Evolutionary conservation across 2,113 vertebrate genomes (phyloP).

Genomic region (Channa maculata): DNA sequence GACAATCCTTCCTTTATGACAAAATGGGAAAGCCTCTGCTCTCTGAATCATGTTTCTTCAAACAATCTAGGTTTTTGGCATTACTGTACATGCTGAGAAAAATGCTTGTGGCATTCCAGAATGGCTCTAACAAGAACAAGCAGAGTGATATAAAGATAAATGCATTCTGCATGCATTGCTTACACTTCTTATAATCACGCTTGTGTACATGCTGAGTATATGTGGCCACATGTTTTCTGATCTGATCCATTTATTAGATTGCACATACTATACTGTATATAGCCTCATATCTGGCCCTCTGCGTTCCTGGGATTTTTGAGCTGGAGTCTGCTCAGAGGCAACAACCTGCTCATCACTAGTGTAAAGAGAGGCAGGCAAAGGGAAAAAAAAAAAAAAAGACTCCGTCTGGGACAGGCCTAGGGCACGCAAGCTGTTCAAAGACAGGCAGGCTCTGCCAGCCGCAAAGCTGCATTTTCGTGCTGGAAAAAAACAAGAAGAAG

Average conservation of each 20-base stretch:
- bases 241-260: slow-evolving; percentile 23
- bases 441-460: slow-evolving; percentile 66
- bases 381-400: slow-evolving; percentile 24
- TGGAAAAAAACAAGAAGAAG: slow-evolving; percentile 51
- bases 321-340: slow-evolving; percentile 76
- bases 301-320: slow-evolving; percentile 60
- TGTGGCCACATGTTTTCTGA: too few relatives aligned
- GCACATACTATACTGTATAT: slow-evolving; percentile 16
- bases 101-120: slow-evolving; percentile 22
- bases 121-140: slow-evolving; percentile 20
- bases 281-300: slow-evolving; percentile 53
- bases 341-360: slow-evolving; percentile 77
- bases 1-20: slow-evolving; percentile 46
- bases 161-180: slow-evolving; percentile 18
- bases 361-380: slow-evolving; percentile 63
- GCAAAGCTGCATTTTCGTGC: slow-evolving; percentile 65
- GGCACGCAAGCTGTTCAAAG: slow-evolving; percentile 83
- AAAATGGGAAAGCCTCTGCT: slow-evolving; percentile 42
- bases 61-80: slow-evolving; percentile 26
- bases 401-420: slow-evolving; percentile 80
- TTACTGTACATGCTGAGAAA: background rate
- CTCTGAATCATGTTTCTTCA: slow-evolving; percentile 47
- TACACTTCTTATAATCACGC: slow-evolving; percentile 12
- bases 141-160: background rate
- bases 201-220: background rate